Conservation (phyloP, 1,140 invertebrate species). For the Idris sp. region DNA sequence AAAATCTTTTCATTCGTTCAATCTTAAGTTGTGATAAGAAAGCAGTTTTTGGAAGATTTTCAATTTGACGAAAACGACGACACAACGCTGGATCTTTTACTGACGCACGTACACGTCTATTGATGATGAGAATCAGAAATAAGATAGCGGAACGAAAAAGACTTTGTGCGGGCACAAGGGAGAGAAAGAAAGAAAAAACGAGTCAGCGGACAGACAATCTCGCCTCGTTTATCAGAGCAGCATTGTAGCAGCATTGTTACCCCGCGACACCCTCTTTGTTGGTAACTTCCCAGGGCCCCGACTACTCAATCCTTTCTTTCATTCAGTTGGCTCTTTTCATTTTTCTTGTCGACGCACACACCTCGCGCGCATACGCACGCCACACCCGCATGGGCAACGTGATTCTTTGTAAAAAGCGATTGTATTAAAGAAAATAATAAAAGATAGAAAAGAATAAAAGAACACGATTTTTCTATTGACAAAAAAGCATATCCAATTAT, state of each 20-base stretch:
- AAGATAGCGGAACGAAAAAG: constrained; percentile 48
- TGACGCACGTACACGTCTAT: constrained; percentile 51
- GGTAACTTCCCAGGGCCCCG: constrained; percentile 71
- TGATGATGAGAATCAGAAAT: constrained; percentile 55
- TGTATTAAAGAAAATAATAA: too few species aligned
- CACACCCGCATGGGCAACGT: constrained; percentile 46
- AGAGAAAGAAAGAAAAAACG: constrained; percentile 30
- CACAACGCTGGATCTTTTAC: constrained; percentile 49
- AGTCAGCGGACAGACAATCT: constrained; percentile 71
- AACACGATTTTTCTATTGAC: constrained; percentile 44
- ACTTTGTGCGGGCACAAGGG: constrained; percentile 13
- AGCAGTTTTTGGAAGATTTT: constrained; percentile 49
- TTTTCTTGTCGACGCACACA: constrained; percentile 66
- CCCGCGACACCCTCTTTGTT: constrained; percentile 76
- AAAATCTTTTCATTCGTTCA: too few species aligned
- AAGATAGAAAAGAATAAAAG: constrained; percentile 62
- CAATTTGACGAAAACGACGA: constrained; percentile 63
- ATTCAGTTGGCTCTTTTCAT: constrained; percentile 71
- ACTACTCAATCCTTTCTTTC: constrained; percentile 78
- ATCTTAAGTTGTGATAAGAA: too few species aligned
- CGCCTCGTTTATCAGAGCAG: constrained; percentile 72
- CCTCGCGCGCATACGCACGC: constrained; percentile 49
- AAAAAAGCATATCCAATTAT: constrained; percentile 56
- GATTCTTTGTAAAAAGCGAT: constrained; percentile 70
- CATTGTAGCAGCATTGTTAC: constrained; percentile 71